A percentile compares a stretch with the other conserved stretches of the same genome.
These are phyloP conservation scores for Laupala kohalensis DNA, from an alignment of 1,140 invertebrate species.

Conservation along the genomic window DNA sequence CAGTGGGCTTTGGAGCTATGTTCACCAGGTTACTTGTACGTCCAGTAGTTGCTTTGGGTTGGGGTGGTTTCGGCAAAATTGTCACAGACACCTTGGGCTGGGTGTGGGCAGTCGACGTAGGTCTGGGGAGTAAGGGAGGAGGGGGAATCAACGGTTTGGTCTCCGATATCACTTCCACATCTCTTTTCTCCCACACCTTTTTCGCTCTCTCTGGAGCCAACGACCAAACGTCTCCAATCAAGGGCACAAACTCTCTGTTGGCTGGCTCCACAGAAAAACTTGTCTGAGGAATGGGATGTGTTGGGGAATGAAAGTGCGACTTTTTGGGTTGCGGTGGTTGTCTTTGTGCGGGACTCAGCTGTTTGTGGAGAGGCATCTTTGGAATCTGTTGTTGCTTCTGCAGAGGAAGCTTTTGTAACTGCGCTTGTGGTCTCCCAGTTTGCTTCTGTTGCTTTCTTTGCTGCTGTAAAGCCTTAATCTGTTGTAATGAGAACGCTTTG, in stretches of 20 bases:
- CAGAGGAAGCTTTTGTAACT: not conserved
- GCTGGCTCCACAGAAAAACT: conserved; percentile 27
- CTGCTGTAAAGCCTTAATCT: conserved; percentile 8
- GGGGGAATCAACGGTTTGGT: not conserved
- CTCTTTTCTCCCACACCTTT: conserved; percentile 6
- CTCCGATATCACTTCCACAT: not conserved
- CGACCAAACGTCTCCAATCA: conserved; percentile 32
- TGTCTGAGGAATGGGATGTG: conserved; percentile 27
- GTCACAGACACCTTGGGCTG: conserved; percentile 10
- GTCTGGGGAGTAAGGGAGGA: not conserved
- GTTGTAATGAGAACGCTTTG: not conserved
- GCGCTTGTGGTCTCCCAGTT: not conserved
- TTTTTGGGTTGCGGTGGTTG: not conserved
- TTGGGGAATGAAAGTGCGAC: not conserved
- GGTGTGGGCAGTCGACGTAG: not conserved
- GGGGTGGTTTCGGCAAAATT: conserved; percentile 5
- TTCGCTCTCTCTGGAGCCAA: conserved; percentile 15
- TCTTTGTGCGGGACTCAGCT: not conserved
- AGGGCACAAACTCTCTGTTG: conserved; percentile 30
- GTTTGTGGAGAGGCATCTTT: not conserved
- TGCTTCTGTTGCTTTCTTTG: not conserved
- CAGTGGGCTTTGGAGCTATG: not conserved
- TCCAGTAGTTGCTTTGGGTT: not conserved
- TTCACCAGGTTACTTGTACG: not conserved
- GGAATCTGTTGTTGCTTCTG: not conserved